Evolutionary conservation across 2,888 invertebrate species (phyloP), one percentile per base, ranked within the genome.

Genomic region (Ramazzottius varieornatus): DNA sequence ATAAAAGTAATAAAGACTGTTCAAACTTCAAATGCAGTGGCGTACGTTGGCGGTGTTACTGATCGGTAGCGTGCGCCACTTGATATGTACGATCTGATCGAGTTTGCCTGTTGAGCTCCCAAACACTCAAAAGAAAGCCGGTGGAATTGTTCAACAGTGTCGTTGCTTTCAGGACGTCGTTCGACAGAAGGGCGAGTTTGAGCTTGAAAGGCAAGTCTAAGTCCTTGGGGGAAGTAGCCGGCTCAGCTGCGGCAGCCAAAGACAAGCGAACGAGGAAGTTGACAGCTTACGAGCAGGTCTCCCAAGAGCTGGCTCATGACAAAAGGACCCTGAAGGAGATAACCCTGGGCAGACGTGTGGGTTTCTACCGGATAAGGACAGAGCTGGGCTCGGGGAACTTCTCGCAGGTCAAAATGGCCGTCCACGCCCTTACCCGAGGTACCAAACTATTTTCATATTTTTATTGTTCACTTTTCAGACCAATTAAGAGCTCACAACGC

Each of bases 331-430:
- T 79, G 68, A 79, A 80, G 70, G 82, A 83, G 70, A 80, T 84
- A 66, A 82, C 82, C n/a, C 78, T 85, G 67, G 85, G 84, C 66
- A 82, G 83, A 71, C 78, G 85, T 67, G 83, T 86, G 66, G 86
- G 85, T 33, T 81, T 86, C 71, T 86, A 86, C 77, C 78, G 83
- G 72, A 81, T 86, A 70, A 81, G 83, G 70, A 84, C 84, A 69
- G 85, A 86, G 73, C 80, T 86, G 66, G 86, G 86, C 33, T 80
- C 81, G 69, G 86, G 86, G 65, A 86, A 86, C 75, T 86, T 86
- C 76, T 85, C 85, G 63, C 83, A 84, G 75, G 86, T 86, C 71
- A 84, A 84, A 74, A 77, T 85, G 71, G 86, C 83, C 63, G 80
- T 83, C 65, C 86, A 86, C 75, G 82, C 83, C 68, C 75, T 86